Conservation (phyloP, 2,888 invertebrate species). For the Aphidius colemani region DNA sequence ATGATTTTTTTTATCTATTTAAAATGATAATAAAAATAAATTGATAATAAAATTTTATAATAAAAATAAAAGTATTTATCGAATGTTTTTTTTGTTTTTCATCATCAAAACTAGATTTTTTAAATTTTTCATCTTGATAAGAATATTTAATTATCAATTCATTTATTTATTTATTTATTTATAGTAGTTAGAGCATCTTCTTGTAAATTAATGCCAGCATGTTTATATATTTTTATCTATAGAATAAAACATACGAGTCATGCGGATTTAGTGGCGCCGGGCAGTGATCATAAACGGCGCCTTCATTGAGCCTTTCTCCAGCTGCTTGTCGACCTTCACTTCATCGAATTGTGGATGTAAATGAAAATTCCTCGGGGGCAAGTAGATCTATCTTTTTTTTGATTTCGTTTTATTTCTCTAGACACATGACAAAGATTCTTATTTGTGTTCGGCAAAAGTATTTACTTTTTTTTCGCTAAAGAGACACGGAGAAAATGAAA, state of each 20-base stretch:
- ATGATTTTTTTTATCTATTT: too few species aligned
- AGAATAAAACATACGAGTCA: not conserved
- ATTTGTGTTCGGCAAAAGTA: conserved; percentile 5
- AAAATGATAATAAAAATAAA: too few species aligned
- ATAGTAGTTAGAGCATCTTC: too few species aligned
- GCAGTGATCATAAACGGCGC: conserved; percentile 21
- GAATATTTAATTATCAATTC: not conserved
- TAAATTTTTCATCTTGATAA: not conserved
- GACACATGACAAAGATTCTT: conserved; percentile 10
- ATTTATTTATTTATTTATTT: too few species aligned
- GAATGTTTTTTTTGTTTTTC: not conserved
- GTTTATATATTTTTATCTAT: not conserved
- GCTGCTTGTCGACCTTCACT: conserved; percentile 38
- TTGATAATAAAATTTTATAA: too few species aligned
- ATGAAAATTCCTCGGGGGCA: conserved; percentile 31
- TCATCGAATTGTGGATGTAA: conserved; percentile 29
- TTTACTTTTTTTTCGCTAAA: too few species aligned
- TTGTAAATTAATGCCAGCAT: not conserved
- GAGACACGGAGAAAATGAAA: too few species aligned
- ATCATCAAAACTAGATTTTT: not conserved
- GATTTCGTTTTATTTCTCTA: conserved; percentile 1
- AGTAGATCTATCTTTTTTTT: conserved; percentile 17
- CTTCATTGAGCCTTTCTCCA: conserved; percentile 34
- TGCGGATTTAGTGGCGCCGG: conserved; percentile 25
- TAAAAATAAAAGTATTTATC: too few species aligned